Conservation (phyloP, 2,888 invertebrate genomes). For the Achlya flavicornis region DNA sequence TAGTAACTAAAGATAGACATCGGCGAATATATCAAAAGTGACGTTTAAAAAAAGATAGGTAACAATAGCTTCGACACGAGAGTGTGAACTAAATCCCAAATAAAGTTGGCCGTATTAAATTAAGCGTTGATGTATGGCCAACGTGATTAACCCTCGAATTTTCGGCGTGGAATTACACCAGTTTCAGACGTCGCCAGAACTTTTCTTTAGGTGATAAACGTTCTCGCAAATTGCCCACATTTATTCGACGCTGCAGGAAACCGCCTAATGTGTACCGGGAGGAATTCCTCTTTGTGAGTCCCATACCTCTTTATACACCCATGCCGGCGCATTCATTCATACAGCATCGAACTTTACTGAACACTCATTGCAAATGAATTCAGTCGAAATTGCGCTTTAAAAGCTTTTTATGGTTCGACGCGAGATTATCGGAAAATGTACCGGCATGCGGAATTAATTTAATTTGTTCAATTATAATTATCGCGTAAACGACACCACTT, state of each 20-base stretch:
- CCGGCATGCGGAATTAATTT: slow-evolving; percentile 49
- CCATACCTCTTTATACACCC: slow-evolving; percentile 42
- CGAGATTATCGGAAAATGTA: slow-evolving; percentile 58
- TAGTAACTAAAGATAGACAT: background rate
- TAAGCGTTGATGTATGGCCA: slow-evolving; percentile 69
- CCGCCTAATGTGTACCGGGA: slow-evolving; percentile 66
- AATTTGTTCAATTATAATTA: slow-evolving; percentile 60
- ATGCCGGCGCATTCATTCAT: slow-evolving; percentile 54
- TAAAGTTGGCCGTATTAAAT: slow-evolving; percentile 69
- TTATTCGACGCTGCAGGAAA: slow-evolving; percentile 71
- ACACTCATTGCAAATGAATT: slow-evolving; percentile 60
- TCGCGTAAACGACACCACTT: slow-evolving; percentile 45
- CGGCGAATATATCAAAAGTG: slow-evolving; percentile 14
- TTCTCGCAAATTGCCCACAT: slow-evolving; percentile 78
- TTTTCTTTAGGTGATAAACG: slow-evolving; percentile 82
- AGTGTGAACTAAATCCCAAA: slow-evolving; percentile 53
- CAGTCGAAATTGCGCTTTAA: slow-evolving; percentile 56
- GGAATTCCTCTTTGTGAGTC: slow-evolving; percentile 60
- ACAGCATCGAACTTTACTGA: slow-evolving; percentile 59
- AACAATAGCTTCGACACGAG: slow-evolving; percentile 33
- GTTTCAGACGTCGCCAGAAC: slow-evolving; percentile 75
- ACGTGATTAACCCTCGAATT: slow-evolving; percentile 75
- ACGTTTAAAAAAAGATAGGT: slow-evolving; percentile 35
- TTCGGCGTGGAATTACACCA: slow-evolving; percentile 69
- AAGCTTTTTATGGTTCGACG: slow-evolving; percentile 59